Base-by-base conservation (phyloP, 2,888 invertebrate species). In the Caenorhabditis parvicauda region DNA sequence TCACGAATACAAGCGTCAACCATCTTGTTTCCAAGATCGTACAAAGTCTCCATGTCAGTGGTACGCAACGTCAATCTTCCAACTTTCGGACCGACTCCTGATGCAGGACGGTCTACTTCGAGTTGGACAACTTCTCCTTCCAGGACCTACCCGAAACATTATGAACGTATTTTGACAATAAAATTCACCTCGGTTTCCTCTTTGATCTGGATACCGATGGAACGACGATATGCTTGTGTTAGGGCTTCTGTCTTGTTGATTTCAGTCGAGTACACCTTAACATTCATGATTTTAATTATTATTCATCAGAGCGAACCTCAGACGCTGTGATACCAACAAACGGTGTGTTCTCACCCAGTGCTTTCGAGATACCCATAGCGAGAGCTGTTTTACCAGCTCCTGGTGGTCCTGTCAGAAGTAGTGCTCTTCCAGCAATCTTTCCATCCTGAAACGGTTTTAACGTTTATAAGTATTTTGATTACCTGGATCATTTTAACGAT, bases 21-120 rank as follows among this genome's bases (percentile, higher is more conserved):
- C 72, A 79, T 74, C 56, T 79, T 80, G 24, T 54, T 95, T 1
- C 98, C 98, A 81, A 99, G 86, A 82, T 99, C 98, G 82, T 98
- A 99, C 66, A 95, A 90, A 0, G 98, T 96, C 83, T 98, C 98
- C 98, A 99, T 99, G 83, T 98, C 98, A 0, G 95, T 96, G 0
- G 98, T 98, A 85, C 98, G 98, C 43, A 99, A 84, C 0, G 95
- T 96, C 32, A 98, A 85, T 76, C 96, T 91, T 54, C 81, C 81
- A 17, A 64, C 70, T 52, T 77, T 76, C 14, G 75, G 72, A 5
- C 79, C 77, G 9, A 89, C 87, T 22, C 91, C 93, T 0, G 92
- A 89, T 0, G 92, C 93, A 0, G 94, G 93, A 21, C 94, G 86
- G 81, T 98, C 98, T 27, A 98, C 90, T 82, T 93, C 91, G 43